These are phyloP conservation scores for Decapterus maruadsi DNA, from an alignment of 2,797 vertebrate genomes.

Conservation along the genomic window DNA sequence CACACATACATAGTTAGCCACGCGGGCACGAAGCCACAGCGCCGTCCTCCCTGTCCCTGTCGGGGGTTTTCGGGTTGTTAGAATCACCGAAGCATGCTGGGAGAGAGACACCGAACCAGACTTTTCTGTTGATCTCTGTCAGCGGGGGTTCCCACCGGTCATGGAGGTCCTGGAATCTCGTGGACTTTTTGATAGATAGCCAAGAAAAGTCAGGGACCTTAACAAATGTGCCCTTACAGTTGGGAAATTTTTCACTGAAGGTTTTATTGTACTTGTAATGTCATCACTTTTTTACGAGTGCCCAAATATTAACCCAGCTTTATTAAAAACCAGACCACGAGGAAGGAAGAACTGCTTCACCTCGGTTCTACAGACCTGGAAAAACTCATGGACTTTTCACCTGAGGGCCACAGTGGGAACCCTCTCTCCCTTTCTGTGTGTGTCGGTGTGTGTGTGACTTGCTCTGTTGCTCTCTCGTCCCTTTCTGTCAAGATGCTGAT, in stretches of 20 bases:
- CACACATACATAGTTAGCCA: conserved; percentile 73
- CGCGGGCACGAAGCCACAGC: conserved; percentile 54
- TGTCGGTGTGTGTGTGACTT: conserved; percentile 41
- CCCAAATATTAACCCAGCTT: not conserved
- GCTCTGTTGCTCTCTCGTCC: conserved; percentile 68
- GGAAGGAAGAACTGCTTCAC: not conserved
- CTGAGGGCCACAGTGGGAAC: conserved; percentile 51
- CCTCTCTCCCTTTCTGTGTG: not conserved
- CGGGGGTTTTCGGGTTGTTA: conserved; percentile 61
- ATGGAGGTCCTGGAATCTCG: conserved; percentile 60
- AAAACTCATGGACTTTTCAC: conserved; percentile 61
- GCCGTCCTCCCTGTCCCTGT: conserved; percentile 56
- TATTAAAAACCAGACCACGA: not conserved
- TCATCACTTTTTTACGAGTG: not conserved
- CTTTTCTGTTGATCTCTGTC: conserved; percentile 69
- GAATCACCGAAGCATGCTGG: conserved; percentile 65
- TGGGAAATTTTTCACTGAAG: not conserved
- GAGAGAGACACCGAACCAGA: conserved; percentile 57
- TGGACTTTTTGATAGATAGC: conserved; percentile 46
- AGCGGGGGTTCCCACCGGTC: conserved; percentile 39
- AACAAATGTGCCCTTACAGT: conserved; percentile 20
- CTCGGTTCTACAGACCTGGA: conserved; percentile 23
- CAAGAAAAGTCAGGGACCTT: conserved; percentile 26
- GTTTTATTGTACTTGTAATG: not conserved
- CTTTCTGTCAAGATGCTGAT: conserved; percentile 80